Conservation (phyloP, 2,113 vertebrate species). For the Willisornis vidua region DNA sequence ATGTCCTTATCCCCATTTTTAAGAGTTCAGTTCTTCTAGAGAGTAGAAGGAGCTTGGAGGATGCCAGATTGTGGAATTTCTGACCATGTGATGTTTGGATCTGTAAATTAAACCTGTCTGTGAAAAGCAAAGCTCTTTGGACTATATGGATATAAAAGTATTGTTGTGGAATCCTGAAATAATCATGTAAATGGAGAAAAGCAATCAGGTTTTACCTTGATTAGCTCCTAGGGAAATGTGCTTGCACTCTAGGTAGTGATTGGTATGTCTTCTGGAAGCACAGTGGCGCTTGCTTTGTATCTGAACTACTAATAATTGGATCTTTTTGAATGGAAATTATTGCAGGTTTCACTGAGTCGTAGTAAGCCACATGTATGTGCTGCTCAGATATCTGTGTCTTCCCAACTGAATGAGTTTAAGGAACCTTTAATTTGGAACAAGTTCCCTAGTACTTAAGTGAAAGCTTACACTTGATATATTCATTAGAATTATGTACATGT, state of each 20-base stretch:
- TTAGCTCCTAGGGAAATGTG: slow-evolving; percentile 55
- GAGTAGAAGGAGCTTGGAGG: not conserved
- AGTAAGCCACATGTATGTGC: not conserved
- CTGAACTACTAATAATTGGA: not conserved
- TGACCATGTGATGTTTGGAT: slow-evolving; percentile 41
- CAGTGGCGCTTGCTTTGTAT: not conserved
- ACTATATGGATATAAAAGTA: not conserved
- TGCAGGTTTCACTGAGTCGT: not conserved
- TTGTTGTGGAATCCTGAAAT: not conserved
- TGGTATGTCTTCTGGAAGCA: not conserved
- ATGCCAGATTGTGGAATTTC: not conserved
- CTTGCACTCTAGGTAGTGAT: slow-evolving; percentile 42
- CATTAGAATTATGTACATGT: not conserved
- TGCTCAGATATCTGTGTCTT: not conserved
- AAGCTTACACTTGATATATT: not conserved
- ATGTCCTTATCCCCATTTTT: not conserved
- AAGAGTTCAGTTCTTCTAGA: not conserved
- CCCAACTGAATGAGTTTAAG: not conserved
- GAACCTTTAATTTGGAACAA: not conserved
- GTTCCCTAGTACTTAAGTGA: not conserved
- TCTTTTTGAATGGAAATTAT: not conserved
- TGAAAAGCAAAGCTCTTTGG: slow-evolving; percentile 46
- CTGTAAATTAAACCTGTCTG: slow-evolving; percentile 75
- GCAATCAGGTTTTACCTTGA: slow-evolving; percentile 29
- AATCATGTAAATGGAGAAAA: slow-evolving; percentile 43